phyloP scores from a whole-genome alignment of 1,140 invertebrate species.

The Harlomillsia oculata region DNA sequence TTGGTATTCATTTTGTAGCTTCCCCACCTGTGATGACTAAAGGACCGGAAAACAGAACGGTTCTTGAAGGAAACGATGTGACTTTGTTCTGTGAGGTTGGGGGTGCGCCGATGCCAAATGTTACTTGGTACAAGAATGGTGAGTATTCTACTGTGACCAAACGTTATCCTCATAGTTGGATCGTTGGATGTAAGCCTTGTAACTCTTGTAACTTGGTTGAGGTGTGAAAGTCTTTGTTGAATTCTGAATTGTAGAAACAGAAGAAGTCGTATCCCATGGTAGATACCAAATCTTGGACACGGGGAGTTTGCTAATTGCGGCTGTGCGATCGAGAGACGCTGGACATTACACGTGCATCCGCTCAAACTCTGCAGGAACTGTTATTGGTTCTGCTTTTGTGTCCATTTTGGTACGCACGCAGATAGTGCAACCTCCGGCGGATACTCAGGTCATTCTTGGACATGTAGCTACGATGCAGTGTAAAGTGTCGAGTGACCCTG shows the following conservation, averaged over 20 bases:
- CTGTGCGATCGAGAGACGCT: slow-evolving; percentile 65
- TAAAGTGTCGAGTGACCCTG: slow-evolving; percentile 82
- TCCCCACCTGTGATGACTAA: slow-evolving; percentile 71
- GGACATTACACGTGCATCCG: slow-evolving; percentile 82
- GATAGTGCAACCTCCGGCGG: slow-evolving; percentile 81
- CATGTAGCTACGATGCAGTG: slow-evolving; percentile 84
- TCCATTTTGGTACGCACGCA: slow-evolving; percentile 68
- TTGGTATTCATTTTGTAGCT: slow-evolving; percentile 48
- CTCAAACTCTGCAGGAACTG: slow-evolving; percentile 75
- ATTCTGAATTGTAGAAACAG: slow-evolving; percentile 33
- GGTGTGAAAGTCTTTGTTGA: not conserved
- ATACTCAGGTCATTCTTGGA: slow-evolving; percentile 76
- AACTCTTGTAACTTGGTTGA: no score
- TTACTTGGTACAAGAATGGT: slow-evolving; percentile 88
- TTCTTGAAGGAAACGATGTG: slow-evolving; percentile 83
- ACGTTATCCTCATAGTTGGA: no score
- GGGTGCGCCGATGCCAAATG: slow-evolving; percentile 78
- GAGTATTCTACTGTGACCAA: no score
- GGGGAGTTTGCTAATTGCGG: slow-evolving; percentile 77
- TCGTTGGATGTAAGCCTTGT: no score
- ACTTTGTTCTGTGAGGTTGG: slow-evolving; percentile 61
- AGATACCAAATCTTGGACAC: slow-evolving; percentile 71
- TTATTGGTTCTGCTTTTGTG: slow-evolving; percentile 43
- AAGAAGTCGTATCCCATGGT: slow-evolving; percentile 46
- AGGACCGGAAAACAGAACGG: slow-evolving; percentile 72